These are phyloP conservation scores for Lagopus leucura DNA, from an alignment of 2,113 vertebrate genomes.

Conservation along the genomic window DNA sequence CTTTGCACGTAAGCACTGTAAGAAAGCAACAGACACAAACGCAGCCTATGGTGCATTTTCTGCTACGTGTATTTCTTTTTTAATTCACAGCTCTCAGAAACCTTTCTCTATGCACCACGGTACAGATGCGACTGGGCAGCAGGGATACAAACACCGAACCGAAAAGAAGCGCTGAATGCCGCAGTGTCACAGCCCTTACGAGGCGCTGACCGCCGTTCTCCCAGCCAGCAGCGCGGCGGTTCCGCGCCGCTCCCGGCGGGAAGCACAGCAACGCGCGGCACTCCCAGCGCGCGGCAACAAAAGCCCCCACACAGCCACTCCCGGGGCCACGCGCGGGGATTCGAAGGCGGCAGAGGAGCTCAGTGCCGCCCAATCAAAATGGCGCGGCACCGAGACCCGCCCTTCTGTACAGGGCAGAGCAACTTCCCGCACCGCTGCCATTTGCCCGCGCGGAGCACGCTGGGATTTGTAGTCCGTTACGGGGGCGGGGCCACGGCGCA, in stretches of 20 bases:
- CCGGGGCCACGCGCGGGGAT: no score
- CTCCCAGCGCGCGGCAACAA: no score
- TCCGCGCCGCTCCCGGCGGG: no score
- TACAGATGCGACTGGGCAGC: neutral
- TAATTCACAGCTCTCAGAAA: neutral
- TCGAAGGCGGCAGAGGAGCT: no score
- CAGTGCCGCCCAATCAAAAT: no score
- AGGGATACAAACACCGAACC: neutral
- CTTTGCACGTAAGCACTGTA: neutral
- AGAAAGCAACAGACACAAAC: neutral
- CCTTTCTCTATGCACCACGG: no score
- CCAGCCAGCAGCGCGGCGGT: accelerated
- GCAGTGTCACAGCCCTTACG: accelerated
- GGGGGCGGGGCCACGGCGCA: neutral
- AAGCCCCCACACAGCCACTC: no score
- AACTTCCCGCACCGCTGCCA: neutral
- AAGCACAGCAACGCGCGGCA: no score
- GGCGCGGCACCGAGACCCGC: no score
- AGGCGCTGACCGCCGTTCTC: neutral
- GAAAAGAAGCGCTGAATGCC: neutral
- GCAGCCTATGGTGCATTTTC: neutral
- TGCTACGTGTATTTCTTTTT: neutral
- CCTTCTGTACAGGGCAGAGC: no score
- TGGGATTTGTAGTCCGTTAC: neutral
- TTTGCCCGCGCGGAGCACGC: neutral